phyloP scores from a whole-genome alignment of 2,113 vertebrate genomes.

The Salvelinus fontinalis region DNA sequence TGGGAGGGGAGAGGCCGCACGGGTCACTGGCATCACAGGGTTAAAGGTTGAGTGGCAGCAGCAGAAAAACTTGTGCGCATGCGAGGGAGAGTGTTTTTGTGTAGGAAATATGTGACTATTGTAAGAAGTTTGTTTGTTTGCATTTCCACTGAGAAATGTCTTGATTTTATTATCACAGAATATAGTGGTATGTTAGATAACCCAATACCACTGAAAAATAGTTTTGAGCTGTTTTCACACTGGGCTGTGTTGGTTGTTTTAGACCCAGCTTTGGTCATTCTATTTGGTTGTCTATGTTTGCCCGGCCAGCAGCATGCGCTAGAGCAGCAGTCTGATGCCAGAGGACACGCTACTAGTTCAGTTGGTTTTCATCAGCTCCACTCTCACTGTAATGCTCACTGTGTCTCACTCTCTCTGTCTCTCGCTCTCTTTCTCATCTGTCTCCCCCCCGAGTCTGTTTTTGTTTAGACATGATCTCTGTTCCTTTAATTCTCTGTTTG shows the following conservation, averaged over 20 bases:
- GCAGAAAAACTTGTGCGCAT: conserved; percentile 7
- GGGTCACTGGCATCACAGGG: conserved; percentile 49
- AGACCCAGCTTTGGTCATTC: conserved; percentile 43
- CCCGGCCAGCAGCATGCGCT: conserved; percentile 42
- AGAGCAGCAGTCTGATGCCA: conserved; percentile 42
- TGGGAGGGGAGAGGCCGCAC: conserved; percentile 25
- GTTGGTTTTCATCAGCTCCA: conserved; percentile 63
- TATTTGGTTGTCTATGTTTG: conserved; percentile 31
- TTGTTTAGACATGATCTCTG: conserved; percentile 55
- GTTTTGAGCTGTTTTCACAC: neutral
- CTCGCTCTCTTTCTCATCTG: conserved; percentile 27
- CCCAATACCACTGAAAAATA: neutral
- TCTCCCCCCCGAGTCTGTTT: conserved; percentile 30
- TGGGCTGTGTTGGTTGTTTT: conserved; percentile 26
- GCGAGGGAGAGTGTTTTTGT: neutral
- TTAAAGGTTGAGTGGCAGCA: conserved; percentile 52
- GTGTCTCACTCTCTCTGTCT: conserved; percentile 50
- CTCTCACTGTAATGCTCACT: conserved; percentile 48
- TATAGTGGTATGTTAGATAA: neutral
- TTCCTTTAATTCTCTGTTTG: conserved; percentile 42
- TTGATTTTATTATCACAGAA: conserved; percentile 4
- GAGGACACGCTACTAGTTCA: conserved; percentile 64
- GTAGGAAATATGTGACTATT: neutral
- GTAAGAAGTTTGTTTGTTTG: neutral
- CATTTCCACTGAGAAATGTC: neutral